Base-by-base conservation (phyloP, 2,797 vertebrate genomes). In the Neostethus bicornis region DNA sequence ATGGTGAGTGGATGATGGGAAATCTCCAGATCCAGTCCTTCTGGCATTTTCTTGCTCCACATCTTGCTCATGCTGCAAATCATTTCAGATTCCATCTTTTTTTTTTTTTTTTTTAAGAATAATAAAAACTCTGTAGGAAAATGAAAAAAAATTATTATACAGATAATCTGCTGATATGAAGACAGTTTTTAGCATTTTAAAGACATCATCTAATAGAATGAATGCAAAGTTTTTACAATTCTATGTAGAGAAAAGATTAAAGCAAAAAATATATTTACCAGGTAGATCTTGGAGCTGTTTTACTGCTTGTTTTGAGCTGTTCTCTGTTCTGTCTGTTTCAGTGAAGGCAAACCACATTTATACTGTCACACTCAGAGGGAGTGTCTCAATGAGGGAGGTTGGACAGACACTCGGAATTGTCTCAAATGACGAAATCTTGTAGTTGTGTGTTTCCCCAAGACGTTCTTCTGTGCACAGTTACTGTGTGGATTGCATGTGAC, bases 21-120 rank as follows among this genome's bases (percentile, higher is more conserved):
- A 5, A 87, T 54, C 47, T 86, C 52, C 71, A 89, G 6, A 23
- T 60, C 20, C 57, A 88, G 4, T 0, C 83, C 85, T 9, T 62
- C 0, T 0, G 83, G 77, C 75, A 87, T 48, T 56, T 31, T 50
- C 17, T 31, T 3, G n/a, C 42, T 44, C 69, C 63, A 77, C 37
- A 23, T 24, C 5, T 61, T 0, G 20, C 46, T 68, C 28, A 31
- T 0, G 50, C n/a, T 62, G 70, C 70, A 66, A 13, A 4, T 59
- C 61, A 58, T 65, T 31, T 54, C 0, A 8, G 66, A 73, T 54
- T 72, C 81, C 84, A 83, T 90, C 70, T 48, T 50, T 59, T n/a
- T n/a, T n/a, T n/a, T n/a, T n/a, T n/a, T n/a, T n/a, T n/a, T n/a
- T n/a, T n/a, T n/a, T 47, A 13, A 6, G 14, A 53, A 12, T 57